Conservation (phyloP, 2,113 vertebrate species). For the Chaetodon auriga region DNA sequence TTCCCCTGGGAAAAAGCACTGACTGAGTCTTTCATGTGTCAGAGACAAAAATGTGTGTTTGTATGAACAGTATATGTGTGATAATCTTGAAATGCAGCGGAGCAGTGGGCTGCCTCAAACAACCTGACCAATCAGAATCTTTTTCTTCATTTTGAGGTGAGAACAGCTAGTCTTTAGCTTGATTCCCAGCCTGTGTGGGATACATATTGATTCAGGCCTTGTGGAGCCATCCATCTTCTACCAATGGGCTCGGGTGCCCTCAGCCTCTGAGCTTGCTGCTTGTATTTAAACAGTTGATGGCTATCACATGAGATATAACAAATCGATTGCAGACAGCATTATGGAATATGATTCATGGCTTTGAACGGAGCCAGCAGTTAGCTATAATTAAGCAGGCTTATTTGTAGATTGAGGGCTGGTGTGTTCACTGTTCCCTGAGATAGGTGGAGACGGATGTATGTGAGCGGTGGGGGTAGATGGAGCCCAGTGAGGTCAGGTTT, state of each 20-base stretch:
- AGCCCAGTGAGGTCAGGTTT: conserved; percentile 38
- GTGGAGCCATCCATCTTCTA: conserved; percentile 60
- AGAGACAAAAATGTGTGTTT: background rate
- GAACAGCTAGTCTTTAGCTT: conserved; percentile 15
- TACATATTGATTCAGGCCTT: conserved; percentile 59
- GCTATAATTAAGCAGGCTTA: conserved; percentile 65
- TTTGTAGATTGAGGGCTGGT: conserved; percentile 60
- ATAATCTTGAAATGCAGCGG: background rate
- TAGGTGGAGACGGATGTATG: conserved; percentile 40
- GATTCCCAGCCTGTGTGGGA: conserved; percentile 37
- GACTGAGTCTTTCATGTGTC: background rate
- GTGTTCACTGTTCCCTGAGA: conserved; percentile 58
- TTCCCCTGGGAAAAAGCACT: background rate
- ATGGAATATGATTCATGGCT: conserved; percentile 69
- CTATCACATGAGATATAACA: conserved; percentile 63
- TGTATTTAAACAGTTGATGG: conserved; percentile 62
- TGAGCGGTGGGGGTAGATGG: conserved; percentile 29
- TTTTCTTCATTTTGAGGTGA: conserved; percentile 25
- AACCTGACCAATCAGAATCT: conserved; percentile 26
- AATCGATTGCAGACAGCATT: conserved; percentile 56
- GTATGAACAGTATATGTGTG: background rate
- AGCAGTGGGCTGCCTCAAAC: background rate
- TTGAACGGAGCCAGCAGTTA: conserved; percentile 38
- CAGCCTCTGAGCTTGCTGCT: conserved; percentile 21
- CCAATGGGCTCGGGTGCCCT: conserved; percentile 12